phyloP scores from a whole-genome alignment of 1,140 invertebrate species.

The Homarus americanus region DNA sequence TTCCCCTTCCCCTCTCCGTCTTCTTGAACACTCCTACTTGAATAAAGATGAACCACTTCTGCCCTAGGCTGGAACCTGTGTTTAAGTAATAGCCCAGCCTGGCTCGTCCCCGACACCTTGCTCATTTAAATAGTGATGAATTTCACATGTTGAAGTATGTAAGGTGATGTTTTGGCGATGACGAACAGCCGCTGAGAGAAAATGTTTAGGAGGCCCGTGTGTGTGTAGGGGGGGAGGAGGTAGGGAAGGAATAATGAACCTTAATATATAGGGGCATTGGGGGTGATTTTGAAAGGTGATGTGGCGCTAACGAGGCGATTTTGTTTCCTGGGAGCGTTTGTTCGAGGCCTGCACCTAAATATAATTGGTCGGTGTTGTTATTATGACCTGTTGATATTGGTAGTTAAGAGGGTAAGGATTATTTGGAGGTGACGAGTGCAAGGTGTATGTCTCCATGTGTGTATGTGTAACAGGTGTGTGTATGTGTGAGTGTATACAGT shows the following conservation, averaged over 20 bases:
- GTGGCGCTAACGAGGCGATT: background rate
- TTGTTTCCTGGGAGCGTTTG: background rate
- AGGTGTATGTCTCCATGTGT: too few species aligned
- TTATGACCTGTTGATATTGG: too few species aligned
- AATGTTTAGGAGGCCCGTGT: background rate
- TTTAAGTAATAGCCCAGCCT: conserved; percentile 65
- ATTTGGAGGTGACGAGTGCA: too few species aligned
- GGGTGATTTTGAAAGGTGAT: background rate
- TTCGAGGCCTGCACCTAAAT: too few species aligned
- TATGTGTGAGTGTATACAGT: too few species aligned
- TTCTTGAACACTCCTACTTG: conserved; percentile 56
- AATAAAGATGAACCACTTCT: conserved; percentile 66
- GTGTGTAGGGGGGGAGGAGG: background rate
- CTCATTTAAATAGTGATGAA: conserved; percentile 73
- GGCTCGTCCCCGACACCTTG: conserved; percentile 61
- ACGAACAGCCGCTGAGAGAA: conserved; percentile 54
- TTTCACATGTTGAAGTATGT: conserved; percentile 71
- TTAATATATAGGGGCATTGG: background rate
- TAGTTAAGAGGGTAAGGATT: too few species aligned
- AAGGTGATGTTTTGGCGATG: conserved; percentile 69
- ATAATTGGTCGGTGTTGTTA: too few species aligned
- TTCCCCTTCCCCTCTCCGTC: conserved; percentile 1
- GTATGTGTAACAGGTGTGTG: too few species aligned
- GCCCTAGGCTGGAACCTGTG: conserved; percentile 60
- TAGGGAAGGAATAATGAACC: conserved; percentile 4